Evolutionary conservation across 2,113 vertebrate species (phyloP), one percentile per base, ranked within the genome.

Genomic region (Tyrannus savana): DNA sequence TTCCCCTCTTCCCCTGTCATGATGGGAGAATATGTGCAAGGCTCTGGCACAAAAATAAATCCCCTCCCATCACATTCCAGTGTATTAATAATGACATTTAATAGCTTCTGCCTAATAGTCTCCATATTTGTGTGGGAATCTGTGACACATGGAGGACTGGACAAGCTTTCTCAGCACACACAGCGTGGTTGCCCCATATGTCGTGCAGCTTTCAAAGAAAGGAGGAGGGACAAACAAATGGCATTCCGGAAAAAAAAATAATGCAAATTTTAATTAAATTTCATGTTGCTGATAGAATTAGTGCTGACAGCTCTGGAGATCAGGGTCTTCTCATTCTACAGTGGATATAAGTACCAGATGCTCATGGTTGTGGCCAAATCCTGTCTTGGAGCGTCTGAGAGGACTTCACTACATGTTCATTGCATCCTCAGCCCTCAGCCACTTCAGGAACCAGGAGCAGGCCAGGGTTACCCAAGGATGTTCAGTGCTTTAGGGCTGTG

Each of bases 21-120:
- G 46, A 52, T 58, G 19, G 31, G 25, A 93, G 16, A 6, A 2
- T 21, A 50, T 0, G 0, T 56, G 37, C 24, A 42, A 93, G 66
- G 64, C 76, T 73, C 77, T 35, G 24, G 84, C 86, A 86, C 68
- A 95, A 97, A 97, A 97, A 97, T 96, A 97, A 97, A 95, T 71
- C 87, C 46, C 22, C 24, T 92, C 79, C 89, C 95, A 95, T 96
- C 35, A 16, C 84, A 87, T 95, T 91, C 77, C 89, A 53, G 82
- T 49, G 80, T 96, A 95, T 97, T 97, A 97, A 97, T 96, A 92
- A 93, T 75, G 77, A 87, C 83, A 91, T 52, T 96, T 96, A 96
- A 68, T 94, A 89, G 83, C 66, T 93, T 87, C 95, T 97, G 60
- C 73, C 73, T 93, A 84, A 92, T 91, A 80, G 59, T 31, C 90